Conservation (phyloP, 2,888 invertebrate species). For the Arenicola marina region DNA sequence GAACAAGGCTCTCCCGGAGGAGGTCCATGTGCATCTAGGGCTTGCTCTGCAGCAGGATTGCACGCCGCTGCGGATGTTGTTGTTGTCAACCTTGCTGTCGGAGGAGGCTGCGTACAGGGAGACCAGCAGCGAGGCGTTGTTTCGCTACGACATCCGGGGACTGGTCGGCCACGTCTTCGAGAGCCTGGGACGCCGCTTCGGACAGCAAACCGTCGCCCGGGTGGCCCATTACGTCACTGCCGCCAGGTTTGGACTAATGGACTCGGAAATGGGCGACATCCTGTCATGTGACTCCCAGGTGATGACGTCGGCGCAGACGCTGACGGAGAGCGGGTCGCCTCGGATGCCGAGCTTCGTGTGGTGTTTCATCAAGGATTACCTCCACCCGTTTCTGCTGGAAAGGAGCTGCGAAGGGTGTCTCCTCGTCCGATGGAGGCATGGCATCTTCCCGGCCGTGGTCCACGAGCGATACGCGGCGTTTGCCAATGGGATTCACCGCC, state of each 20-base stretch:
- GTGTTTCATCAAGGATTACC: not conserved
- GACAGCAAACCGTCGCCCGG: slow-evolving; percentile 3
- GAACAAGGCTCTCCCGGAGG: no score
- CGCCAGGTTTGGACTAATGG: slow-evolving; percentile 15
- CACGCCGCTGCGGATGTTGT: no score
- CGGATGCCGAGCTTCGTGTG: slow-evolving; percentile 9
- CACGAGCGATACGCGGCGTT: not conserved
- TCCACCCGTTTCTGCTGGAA: not conserved
- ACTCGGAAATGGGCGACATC: slow-evolving; percentile 24
- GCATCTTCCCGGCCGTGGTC: slow-evolving; percentile 5
- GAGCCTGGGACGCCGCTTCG: not conserved
- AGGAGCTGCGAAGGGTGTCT: not conserved
- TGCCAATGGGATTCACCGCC: no score
- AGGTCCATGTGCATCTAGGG: no score
- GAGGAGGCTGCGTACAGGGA: no score
- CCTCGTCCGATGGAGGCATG: slow-evolving; percentile 4
- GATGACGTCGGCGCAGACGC: not conserved
- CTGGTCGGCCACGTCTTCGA: not conserved
- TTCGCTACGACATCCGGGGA: no score
- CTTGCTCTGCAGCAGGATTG: no score
- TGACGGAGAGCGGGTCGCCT: not conserved
- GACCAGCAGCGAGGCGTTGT: no score
- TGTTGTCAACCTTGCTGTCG: no score
- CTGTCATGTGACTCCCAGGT: slow-evolving; percentile 8
- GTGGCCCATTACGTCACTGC: slow-evolving; percentile 5